Percentiles rank a stretch among this genome's conserved stretches.
Evolutionary conservation across 2,888 invertebrate species (phyloP).

Genomic region (Pecten maximus): DNA sequence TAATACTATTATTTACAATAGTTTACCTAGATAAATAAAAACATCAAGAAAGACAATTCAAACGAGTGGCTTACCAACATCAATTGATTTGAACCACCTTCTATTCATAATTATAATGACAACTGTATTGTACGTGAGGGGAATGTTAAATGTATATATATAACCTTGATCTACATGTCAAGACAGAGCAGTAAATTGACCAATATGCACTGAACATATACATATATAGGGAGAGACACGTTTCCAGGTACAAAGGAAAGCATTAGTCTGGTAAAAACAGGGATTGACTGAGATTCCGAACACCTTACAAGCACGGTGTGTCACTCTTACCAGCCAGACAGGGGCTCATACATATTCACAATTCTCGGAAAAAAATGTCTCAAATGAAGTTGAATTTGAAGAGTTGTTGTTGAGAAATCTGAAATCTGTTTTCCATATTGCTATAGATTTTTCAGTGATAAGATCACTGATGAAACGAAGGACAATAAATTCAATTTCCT

Average conservation of each 20-base stretch:
- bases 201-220: neutral
- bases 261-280: neutral
- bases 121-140: neutral
- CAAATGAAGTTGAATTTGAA: neutral
- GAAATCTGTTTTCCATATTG: neutral
- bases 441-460: neutral
- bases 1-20: neutral
- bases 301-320: neutral
- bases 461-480: neutral
- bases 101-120: neutral
- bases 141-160: neutral
- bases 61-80: no score
- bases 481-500: neutral
- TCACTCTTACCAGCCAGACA: neutral
- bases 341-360: neutral
- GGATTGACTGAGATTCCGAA: neutral
- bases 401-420: neutral
- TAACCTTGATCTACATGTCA: neutral
- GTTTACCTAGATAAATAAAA: neutral
- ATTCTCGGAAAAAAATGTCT: neutral
- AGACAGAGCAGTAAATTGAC: neutral
- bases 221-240: no score
- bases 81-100: neutral
- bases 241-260: neutral
- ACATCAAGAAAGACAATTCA: neutral